Percentiles rank a stretch among this genome's conserved stretches.
phyloP scores from a whole-genome alignment of 2,113 vertebrate species.

The Oostethus manadensis region DNA sequence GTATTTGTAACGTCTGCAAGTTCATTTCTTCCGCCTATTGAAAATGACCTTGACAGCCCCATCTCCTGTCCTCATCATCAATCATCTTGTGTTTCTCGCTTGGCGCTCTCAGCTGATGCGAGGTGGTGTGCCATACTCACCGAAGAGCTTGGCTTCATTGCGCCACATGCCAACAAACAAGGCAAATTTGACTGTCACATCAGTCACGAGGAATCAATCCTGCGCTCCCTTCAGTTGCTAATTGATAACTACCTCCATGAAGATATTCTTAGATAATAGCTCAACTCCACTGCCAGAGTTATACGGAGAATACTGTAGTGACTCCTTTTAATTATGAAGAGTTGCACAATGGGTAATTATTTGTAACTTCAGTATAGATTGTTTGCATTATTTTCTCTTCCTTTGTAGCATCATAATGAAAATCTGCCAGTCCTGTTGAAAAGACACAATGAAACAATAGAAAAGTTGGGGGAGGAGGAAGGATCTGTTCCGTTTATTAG shows the following conservation, averaged over 20 bases:
- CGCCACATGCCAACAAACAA: conserved; percentile 15
- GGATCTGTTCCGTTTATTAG: background rate
- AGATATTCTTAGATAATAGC: conserved; percentile 2
- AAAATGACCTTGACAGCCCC: conserved; percentile 3
- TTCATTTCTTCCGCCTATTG: background rate
- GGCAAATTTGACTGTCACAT: conserved; percentile 20
- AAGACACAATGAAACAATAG: background rate
- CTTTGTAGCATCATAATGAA: conserved; percentile 7
- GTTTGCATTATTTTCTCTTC: background rate
- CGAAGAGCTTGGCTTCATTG: conserved; percentile 5
- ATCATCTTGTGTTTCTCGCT: background rate
- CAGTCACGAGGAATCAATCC: conserved; percentile 17
- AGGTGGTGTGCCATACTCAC: background rate
- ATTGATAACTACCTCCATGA: conserved; percentile 10
- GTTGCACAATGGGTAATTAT: too few species aligned
- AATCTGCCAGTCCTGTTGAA: background rate
- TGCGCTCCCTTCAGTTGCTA: conserved; percentile 4
- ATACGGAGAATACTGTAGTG: background rate
- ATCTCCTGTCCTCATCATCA: background rate
- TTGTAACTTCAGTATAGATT: too few species aligned
- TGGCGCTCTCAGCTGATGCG: background rate
- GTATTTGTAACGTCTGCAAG: background rate
- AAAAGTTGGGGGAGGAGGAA: background rate
- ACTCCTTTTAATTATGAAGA: too few species aligned
- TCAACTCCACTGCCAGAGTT: background rate